phyloP scores from a whole-genome alignment of 1,140 invertebrate genomes.

The Megalonaias nervosa region DNA sequence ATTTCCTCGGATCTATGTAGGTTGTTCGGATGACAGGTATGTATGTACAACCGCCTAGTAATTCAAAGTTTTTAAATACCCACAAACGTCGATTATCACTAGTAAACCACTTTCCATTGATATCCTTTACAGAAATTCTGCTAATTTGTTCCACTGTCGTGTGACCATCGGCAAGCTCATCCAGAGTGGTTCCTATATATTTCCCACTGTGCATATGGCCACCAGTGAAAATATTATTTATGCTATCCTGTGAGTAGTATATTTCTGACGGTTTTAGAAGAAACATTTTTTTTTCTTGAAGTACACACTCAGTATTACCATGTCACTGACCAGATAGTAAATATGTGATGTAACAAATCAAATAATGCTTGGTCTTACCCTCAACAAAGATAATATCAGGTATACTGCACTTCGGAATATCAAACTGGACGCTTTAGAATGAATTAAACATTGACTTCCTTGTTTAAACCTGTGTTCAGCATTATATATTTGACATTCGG shows the following conservation, averaged over 20 bases:
- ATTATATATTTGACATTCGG: no score
- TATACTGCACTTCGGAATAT: no score
- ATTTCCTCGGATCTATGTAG: not conserved
- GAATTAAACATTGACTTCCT: no score
- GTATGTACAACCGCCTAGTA: not conserved
- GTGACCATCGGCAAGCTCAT: conserved; percentile 4
- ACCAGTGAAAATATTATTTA: conserved; percentile 6
- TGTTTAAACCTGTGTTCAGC: no score
- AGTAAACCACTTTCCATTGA: conserved; percentile 4
- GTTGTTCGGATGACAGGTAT: not conserved
- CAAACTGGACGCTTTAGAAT: no score
- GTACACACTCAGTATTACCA: no score
- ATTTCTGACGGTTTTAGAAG: conserved; percentile 5
- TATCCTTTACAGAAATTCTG: not conserved
- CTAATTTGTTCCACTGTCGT: not conserved
- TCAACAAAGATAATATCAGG: no score
- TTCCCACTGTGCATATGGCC: not conserved
- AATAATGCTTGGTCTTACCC: no score
- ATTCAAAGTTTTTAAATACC: not conserved
- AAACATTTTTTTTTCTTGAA: no score
- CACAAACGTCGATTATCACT: conserved; percentile 2
- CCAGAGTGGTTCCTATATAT: conserved; percentile 1
- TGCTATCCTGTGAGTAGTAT: conserved; percentile 12
- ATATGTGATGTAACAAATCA: no score
- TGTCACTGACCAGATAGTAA: no score